A percentile compares a stretch with the other conserved stretches of the same genome.
Evolutionary conservation across 1,140 invertebrate genomes (phyloP).

Genomic region (Drosophila repletoides): DNA sequence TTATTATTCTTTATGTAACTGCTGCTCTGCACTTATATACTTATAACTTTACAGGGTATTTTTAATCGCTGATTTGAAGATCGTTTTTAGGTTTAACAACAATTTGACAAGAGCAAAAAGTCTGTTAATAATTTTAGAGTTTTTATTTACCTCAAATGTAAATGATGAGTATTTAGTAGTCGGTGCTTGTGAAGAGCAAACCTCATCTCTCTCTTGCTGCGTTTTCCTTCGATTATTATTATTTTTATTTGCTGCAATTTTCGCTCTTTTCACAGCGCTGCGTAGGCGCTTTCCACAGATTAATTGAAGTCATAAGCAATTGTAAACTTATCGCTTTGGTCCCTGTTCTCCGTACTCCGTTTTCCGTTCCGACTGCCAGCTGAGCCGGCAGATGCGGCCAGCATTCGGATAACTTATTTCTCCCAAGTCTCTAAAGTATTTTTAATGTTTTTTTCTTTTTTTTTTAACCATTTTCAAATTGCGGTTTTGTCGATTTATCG

Average conservation of each 20-base stretch:
- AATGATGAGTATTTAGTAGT: too few relatives aligned
- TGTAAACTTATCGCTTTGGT: conserved; percentile 77
- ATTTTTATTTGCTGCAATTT: conserved; percentile 8
- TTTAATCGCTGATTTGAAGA: too few relatives aligned
- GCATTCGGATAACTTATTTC: conserved; percentile 47
- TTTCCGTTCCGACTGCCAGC: neutral
- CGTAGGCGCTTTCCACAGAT: conserved; percentile 81
- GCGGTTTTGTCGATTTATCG: conserved; percentile 44
- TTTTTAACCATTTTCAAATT: conserved; percentile 17
- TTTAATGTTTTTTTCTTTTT: neutral
- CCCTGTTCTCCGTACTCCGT: too few relatives aligned
- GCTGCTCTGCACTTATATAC: too few relatives aligned
- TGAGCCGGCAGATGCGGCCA: neutral
- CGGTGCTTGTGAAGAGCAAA: too few relatives aligned
- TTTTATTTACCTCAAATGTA: too few relatives aligned
- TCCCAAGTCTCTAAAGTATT: conserved; percentile 37
- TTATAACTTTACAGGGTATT: too few relatives aligned
- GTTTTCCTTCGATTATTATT: conserved; percentile 4
- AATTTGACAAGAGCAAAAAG: too few relatives aligned
- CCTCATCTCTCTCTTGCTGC: too few relatives aligned
- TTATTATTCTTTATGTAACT: too few relatives aligned
- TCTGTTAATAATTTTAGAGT: too few relatives aligned
- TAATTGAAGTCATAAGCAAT: conserved; percentile 82
- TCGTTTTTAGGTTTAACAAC: too few relatives aligned
- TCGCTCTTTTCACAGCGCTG: conserved; percentile 22